Conservation (phyloP, 1,140 invertebrate species). For the Lordiphosa collinella region DNA sequence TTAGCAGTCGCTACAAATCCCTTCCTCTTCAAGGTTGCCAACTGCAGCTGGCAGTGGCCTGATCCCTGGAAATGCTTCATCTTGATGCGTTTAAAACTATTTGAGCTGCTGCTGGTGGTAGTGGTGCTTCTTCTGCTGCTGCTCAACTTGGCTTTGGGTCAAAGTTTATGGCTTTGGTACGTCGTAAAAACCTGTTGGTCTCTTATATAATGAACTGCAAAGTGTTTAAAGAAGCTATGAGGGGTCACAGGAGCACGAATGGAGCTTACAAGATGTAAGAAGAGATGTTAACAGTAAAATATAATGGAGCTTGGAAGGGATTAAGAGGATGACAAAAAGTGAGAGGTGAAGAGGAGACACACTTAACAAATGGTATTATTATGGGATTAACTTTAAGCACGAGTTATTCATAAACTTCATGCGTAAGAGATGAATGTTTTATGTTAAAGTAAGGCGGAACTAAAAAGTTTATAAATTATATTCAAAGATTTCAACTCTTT, state of each 20-base stretch:
- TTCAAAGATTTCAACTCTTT: too few species aligned
- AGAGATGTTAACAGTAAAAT: conserved; percentile 63
- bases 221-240: conserved; percentile 9
- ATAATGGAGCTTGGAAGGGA: conserved; percentile 22
- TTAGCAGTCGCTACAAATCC: conserved; percentile 9
- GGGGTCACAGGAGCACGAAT: not conserved
- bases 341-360: not conserved
- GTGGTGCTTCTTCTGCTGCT: too few species aligned
- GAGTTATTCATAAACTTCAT: too few species aligned
- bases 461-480: too few species aligned
- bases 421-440: too few species aligned
- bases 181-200: conserved; percentile 71
- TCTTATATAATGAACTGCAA: conserved; percentile 44
- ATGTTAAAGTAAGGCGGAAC: too few species aligned
- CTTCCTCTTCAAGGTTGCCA: conserved; percentile 29
- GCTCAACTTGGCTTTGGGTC: conserved; percentile 72
- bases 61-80: conserved; percentile 17
- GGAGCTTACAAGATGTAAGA: conserved; percentile 53
- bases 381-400: too few species aligned
- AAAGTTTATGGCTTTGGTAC: conserved; percentile 68
- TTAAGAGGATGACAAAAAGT: conserved; percentile 16
- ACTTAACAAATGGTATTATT: not conserved
- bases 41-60: conserved; percentile 37
- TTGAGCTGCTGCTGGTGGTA: conserved; percentile 63
- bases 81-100: conserved; percentile 67